A percentile compares a stretch with the other conserved stretches of the same genome.
phyloP scores from a whole-genome alignment of 1,140 invertebrate species.

The Berghia stephanieae region DNA sequence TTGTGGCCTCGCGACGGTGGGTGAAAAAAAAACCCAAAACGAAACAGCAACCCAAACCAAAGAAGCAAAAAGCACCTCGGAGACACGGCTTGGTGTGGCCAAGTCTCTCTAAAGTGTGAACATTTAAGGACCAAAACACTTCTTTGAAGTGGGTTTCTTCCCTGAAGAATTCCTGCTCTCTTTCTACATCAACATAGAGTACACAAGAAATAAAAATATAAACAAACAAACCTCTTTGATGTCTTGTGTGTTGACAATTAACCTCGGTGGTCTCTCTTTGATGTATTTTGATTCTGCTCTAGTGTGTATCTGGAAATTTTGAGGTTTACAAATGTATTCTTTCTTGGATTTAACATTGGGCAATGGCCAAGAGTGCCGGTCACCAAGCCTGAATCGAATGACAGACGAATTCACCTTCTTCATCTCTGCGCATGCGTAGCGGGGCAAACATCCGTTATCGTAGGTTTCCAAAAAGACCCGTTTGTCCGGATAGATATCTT shows the following conservation, averaged over 20 bases:
- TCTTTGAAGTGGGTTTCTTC: too few relatives aligned
- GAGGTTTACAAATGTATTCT: slow-evolving; percentile 33
- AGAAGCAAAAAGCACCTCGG: too few relatives aligned
- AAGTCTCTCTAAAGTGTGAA: too few relatives aligned
- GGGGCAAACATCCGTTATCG: slow-evolving; percentile 49
- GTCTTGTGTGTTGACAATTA: slow-evolving; percentile 22
- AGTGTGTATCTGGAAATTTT: slow-evolving; percentile 24
- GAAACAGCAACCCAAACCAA: too few relatives aligned
- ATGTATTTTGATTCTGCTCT: background rate
- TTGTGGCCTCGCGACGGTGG: too few relatives aligned
- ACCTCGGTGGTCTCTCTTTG: slow-evolving; percentile 19
- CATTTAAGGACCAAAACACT: too few relatives aligned
- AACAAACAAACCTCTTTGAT: slow-evolving; percentile 21
- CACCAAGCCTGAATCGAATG: slow-evolving; percentile 45
- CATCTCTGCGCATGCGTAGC: slow-evolving; percentile 50
- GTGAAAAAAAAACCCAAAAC: too few relatives aligned
- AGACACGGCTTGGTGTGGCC: too few relatives aligned
- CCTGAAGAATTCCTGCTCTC: too few relatives aligned
- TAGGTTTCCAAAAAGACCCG: slow-evolving; percentile 44
- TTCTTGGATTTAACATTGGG: slow-evolving; percentile 21
- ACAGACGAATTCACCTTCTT: slow-evolving; percentile 44
- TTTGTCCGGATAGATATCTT: slow-evolving; percentile 23
- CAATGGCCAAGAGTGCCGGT: slow-evolving; percentile 46
- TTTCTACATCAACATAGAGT: slow-evolving; percentile 1
- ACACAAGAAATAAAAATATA: background rate